Evolutionary conservation across 2,888 invertebrate genomes (phyloP), one percentile per base, ranked within the genome.

Genomic region (Xestia xanthographa): DNA sequence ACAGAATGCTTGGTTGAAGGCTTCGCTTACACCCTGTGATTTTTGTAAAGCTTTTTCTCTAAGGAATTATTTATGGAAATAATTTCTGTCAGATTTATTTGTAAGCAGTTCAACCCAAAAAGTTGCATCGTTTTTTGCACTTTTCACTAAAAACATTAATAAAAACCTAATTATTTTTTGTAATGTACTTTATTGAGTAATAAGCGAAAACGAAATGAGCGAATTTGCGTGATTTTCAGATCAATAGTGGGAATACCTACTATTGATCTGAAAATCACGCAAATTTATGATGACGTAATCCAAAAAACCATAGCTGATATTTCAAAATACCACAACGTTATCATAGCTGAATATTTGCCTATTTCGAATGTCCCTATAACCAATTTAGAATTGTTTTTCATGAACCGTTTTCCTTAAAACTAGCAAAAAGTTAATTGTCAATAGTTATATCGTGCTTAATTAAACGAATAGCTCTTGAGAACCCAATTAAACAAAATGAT

Each of bases 361-460:
- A 58, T 58, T 63, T 63, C 14, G 41, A 63, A 41, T 34, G 22
- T 34, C 1, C 11, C 41, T 38, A 17, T 12, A 45, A 56, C 17
- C 66, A 82, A 62, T 62, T 66, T 66, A 62, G 22, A 34, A n/a
- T 58, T 74, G 74, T 73, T 50, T 76, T 76, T 56, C 41, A 48
- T 17, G 45, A 2, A 63, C 34, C 1, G 5, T 66, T 77, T 77
- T 66, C 53, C 77, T 83, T 77, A 82, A 77, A 83, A 80, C 29
- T 45, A 29, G 5, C 77, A 66, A 83, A 82, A 77, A 66, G 11
- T 29, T 45, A 66, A 68, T 50, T 29, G 48, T 12, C 12, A 63
- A 20, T 75, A 66, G 65, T 66, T 65, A 63, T 12, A 34, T 14
- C 60, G 14, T 69, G 2, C 20, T 48, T 65, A 68, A 74, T 71